A percentile compares a stretch with the other conserved stretches of the same genome.
Evolutionary conservation across 2,888 invertebrate species (phyloP).

Genomic region (Blastobasis lacticolella): DNA sequence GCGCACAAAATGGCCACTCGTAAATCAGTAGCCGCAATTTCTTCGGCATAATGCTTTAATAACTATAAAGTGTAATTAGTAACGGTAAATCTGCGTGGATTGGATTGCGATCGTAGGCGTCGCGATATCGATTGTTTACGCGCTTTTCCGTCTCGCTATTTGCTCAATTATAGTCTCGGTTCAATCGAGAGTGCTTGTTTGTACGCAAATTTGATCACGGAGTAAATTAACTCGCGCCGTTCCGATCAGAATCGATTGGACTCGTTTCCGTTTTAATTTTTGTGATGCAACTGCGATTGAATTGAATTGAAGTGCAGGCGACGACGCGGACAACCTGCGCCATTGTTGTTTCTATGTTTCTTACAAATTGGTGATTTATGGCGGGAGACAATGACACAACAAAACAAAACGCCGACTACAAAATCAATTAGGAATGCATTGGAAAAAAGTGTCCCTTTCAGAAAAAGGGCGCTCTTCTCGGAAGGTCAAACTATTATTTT

Average conservation of each 20-base stretch:
- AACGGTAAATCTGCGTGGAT: conserved; percentile 50
- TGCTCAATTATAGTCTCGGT: conserved; percentile 19
- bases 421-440: conserved; percentile 9
- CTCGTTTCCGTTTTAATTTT: conserved; percentile 15
- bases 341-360: too few species aligned
- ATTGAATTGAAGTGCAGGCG: too few species aligned
- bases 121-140: conserved; percentile 54
- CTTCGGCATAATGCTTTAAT: conserved; percentile 54
- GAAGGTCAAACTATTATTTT: conserved; percentile 1
- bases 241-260: conserved; percentile 46
- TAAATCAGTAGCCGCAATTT: conserved; percentile 66
- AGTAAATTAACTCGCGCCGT: conserved; percentile 28
- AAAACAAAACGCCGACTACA: conserved; percentile 8
- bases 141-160: conserved; percentile 29
- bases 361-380: conserved; percentile 10
- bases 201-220: conserved; percentile 23
- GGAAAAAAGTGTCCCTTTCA: conserved; percentile 11
- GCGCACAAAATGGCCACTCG: conserved; percentile 55
- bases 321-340: too few species aligned
- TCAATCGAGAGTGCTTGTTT: conserved; percentile 22
- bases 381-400: conserved; percentile 1
- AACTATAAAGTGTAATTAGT: conserved; percentile 67
- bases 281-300: background rate
- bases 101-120: conserved; percentile 26
- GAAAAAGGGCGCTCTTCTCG: conserved; percentile 3